Percentiles rank a stretch among this genome's conserved stretches.
Evolutionary conservation across 1,140 invertebrate genomes (phyloP).

Genomic region (Trypoxylus dichotomus): DNA sequence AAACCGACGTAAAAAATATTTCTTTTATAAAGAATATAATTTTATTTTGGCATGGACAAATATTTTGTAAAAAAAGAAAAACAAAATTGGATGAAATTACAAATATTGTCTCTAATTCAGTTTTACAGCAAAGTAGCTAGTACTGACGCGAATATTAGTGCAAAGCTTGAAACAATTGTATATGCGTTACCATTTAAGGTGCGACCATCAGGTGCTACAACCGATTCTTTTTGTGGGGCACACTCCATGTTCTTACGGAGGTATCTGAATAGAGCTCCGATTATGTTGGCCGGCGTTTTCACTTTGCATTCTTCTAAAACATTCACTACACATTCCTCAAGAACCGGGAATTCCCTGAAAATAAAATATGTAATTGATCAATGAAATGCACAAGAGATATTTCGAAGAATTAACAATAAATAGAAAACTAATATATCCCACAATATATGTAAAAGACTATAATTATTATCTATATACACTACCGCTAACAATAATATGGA

Average conservation of each 20-base stretch:
- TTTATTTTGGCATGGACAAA: no score
- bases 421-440: no score
- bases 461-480: no score
- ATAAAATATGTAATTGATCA: neutral
- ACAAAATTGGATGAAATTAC: no score
- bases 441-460: no score
- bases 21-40: no score
- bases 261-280: constrained; percentile 75
- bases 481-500: no score
- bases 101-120: no score
- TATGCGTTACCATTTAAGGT: neutral
- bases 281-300: constrained; percentile 76
- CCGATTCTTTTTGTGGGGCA: neutral
- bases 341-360: neutral
- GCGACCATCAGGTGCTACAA: neutral
- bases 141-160: neutral
- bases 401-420: no score
- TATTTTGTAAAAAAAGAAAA: no score
- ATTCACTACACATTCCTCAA: constrained; percentile 60
- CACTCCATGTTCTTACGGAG: constrained; percentile 72
- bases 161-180: neutral
- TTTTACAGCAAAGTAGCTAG: neutral
- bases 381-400: no score
- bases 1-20: no score
- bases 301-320: constrained; percentile 69